phyloP scores from a whole-genome alignment of 2,797 vertebrate genomes.

The Macropodus opercularis region DNA sequence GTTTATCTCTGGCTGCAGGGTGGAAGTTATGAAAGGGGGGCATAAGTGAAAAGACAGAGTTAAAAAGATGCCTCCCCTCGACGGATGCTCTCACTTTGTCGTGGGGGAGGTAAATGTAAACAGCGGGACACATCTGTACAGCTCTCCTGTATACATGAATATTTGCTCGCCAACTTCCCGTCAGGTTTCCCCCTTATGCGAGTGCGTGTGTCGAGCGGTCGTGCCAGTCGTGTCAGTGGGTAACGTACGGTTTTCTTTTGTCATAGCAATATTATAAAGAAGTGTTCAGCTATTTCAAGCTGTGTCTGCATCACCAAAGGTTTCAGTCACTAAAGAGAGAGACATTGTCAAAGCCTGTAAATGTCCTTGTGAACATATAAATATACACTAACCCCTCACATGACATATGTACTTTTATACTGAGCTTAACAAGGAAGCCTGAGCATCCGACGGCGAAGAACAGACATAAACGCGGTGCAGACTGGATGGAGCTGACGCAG shows the following conservation, averaged over 20 bases:
- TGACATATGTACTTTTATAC: slow-evolving; percentile 23
- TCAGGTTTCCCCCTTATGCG: slow-evolving; percentile 53
- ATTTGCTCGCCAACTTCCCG: slow-evolving; percentile 57
- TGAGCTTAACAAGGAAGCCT: slow-evolving; percentile 11
- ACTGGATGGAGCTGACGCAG: slow-evolving; percentile 15
- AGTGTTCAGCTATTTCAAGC: slow-evolving; percentile 62
- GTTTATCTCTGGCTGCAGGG: slow-evolving; percentile 51
- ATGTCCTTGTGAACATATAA: slow-evolving; percentile 43
- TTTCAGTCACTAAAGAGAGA: slow-evolving; percentile 44
- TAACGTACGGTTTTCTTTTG: slow-evolving; percentile 60
- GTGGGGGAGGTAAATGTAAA: slow-evolving; percentile 54
- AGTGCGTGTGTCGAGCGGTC: slow-evolving; percentile 43
- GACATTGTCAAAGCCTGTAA: slow-evolving; percentile 44
- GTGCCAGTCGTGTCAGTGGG: slow-evolving; percentile 60
- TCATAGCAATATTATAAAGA: slow-evolving; percentile 78
- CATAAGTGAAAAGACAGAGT: slow-evolving; percentile 27
- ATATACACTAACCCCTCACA: slow-evolving; percentile 19
- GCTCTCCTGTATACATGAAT: slow-evolving; percentile 51
- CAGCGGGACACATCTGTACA: slow-evolving; percentile 51
- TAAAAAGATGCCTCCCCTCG: slow-evolving; percentile 12
- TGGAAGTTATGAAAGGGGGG: slow-evolving; percentile 52
- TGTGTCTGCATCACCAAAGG: slow-evolving; percentile 75
- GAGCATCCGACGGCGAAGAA: slow-evolving; percentile 7
- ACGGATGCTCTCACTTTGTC: slow-evolving; percentile 48
- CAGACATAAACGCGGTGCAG: slow-evolving; percentile 1